Conservation (phyloP, 1,140 invertebrate genomes). For the Lasaia peninsularis region DNA sequence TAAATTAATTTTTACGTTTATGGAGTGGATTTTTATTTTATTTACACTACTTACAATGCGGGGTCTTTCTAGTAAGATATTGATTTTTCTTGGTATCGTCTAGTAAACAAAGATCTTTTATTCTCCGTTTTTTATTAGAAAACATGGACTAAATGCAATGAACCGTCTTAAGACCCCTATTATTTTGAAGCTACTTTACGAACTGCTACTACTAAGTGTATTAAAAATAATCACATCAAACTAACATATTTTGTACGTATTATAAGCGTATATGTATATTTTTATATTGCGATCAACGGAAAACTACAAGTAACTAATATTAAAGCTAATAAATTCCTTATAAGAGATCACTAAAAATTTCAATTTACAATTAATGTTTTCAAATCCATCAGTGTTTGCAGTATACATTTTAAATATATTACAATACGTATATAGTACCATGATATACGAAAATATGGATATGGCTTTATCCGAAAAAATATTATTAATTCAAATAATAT, state of each 20-base stretch:
- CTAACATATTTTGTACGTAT: slow-evolving; percentile 12
- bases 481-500: neutral
- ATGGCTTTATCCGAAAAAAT: neutral
- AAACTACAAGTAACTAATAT: slow-evolving; percentile 6
- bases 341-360: slow-evolving; percentile 11
- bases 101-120: no score
- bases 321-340: slow-evolving; percentile 16
- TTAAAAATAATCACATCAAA: slow-evolving; percentile 9
- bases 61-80: no score
- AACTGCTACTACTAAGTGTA: neutral
- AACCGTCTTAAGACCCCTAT: neutral
- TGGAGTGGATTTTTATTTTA: no score
- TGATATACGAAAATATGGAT: neutral
- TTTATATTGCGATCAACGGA: slow-evolving; percentile 10
- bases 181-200: neutral
- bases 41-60: no score
- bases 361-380: slow-evolving; percentile 31
- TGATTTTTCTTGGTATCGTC: no score
- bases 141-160: neutral
- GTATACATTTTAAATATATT: slow-evolving; percentile 20
- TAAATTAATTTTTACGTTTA: no score
- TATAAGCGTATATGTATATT: slow-evolving; percentile 8
- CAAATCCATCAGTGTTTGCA: slow-evolving; percentile 45
- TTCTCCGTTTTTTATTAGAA: no score
- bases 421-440: slow-evolving; percentile 2